Base-by-base conservation (phyloP, 2,113 vertebrate genomes). In the Platysternon megacephalum region DNA sequence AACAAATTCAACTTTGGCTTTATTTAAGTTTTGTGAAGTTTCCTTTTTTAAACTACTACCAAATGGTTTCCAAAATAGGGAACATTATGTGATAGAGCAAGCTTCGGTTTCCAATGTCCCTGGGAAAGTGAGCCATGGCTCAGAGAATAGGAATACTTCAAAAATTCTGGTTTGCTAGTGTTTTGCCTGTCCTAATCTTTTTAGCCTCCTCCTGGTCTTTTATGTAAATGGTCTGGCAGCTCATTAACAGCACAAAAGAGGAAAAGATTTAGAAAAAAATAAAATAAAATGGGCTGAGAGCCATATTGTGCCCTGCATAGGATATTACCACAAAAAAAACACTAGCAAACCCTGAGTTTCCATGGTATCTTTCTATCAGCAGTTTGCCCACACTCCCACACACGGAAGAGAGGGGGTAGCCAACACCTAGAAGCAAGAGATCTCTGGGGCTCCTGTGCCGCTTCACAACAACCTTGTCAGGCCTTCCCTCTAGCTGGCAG, bases 1-100 rank as follows among this genome's bases (percentile, higher is more conserved):
- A 93, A 48, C 78, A 92, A 86, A 92, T 93, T 94, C 4, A 85
- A 86, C 72, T 84, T 79, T 56, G 49, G 90, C 80, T 93, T 87
- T 87, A 51, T 52, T 93, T 87, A 93, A 93, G 83, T 44, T 79
- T 87, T 88, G 53, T 88, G 91, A 97, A 97, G 65, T 46, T 80
- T 94, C 96, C 85, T 91, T 93, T 96, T 97, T 96, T 95, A 95
- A 97, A 96, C 93, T 90, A 79, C 88, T 93, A 97, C 51, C 90
- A 90, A 97, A 94, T 96, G 79, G 96, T 97, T 97, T 97, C 96
- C 97, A 95, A 93, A 94, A 65, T 56, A 95, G 83, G 94, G 95
- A 97, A 97, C 93, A 91, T 74, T 82, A 29, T 93, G 91, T 91
- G 81, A 84, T 2, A 1, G 91, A 96, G 94, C 2, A 5, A 87